Percentiles rank a stretch among this genome's conserved stretches.
phyloP scores from a whole-genome alignment of 2,113 vertebrate genomes.

The Tyrannus savana region DNA sequence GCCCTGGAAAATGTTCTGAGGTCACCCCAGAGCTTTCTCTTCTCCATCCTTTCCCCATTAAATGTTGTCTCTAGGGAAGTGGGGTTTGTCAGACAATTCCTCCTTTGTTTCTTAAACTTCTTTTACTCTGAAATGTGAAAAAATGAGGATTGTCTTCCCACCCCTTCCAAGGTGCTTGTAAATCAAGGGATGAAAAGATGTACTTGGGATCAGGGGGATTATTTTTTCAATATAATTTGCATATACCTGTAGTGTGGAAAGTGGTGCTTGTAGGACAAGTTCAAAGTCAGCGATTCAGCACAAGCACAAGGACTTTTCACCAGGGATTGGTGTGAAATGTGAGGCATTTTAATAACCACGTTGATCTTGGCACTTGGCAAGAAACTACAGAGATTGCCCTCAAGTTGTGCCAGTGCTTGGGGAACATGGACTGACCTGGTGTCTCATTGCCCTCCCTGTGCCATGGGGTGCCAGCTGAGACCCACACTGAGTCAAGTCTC shows the following conservation, averaged over 20 bases:
- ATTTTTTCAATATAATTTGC: not conserved
- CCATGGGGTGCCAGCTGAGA: fast-evolving
- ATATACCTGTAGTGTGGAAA: not conserved
- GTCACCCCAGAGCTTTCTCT: not conserved
- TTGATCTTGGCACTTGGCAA: not conserved
- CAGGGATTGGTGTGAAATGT: not conserved
- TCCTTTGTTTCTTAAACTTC: not conserved
- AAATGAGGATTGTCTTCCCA: not conserved
- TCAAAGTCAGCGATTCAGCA: not conserved
- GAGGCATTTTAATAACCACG: not conserved
- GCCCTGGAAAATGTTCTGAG: not conserved
- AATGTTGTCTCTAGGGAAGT: too few relatives aligned
- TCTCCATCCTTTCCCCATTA: not conserved
- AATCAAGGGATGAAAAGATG: not conserved
- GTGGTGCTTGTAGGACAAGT: not conserved
- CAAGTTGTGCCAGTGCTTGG: fast-evolving
- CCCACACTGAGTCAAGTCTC: fast-evolving
- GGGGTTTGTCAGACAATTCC: not conserved
- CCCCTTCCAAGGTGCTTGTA: not conserved
- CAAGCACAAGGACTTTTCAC: not conserved
- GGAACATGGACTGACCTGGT: fast-evolving
- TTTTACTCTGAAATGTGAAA: not conserved
- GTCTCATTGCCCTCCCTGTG: fast-evolving
- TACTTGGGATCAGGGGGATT: not conserved
- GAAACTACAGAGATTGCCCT: not conserved